phyloP scores from a whole-genome alignment of 2,888 invertebrate genomes.

The Leptinotarsa tumamoca region DNA sequence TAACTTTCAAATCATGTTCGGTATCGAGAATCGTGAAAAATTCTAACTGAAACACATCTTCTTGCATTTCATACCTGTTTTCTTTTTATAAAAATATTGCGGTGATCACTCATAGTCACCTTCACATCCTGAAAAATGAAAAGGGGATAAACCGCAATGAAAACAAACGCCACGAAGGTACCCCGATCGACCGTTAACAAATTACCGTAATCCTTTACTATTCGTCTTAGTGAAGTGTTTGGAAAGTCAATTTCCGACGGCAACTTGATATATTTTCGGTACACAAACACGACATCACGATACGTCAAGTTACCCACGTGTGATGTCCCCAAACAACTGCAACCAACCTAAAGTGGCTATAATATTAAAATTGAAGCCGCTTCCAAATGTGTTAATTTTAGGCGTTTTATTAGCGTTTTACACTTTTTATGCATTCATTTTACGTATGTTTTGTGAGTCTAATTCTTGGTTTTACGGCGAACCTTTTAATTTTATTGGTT shows the following conservation, averaged over 20 bases:
- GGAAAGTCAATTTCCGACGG: slow-evolving; percentile 52
- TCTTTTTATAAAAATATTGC: background rate
- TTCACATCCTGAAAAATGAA: slow-evolving; percentile 13
- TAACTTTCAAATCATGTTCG: no score
- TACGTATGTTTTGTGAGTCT: slow-evolving; percentile 22
- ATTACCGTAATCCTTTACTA: slow-evolving; percentile 50
- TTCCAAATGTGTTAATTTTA: slow-evolving; percentile 40
- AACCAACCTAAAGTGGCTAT: slow-evolving; percentile 29
- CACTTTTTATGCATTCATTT: slow-evolving; percentile 33
- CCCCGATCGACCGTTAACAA: slow-evolving; percentile 41
- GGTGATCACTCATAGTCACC: background rate
- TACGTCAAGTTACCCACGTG: slow-evolving; percentile 30
- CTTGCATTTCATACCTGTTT: background rate
- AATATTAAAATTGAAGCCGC: slow-evolving; percentile 36
- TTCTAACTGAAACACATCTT: background rate
- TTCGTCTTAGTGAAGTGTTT: slow-evolving; percentile 49
- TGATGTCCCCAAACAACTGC: slow-evolving; percentile 40
- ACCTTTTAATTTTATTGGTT: slow-evolving; percentile 43
- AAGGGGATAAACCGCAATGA: slow-evolving; percentile 20
- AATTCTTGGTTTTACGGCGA: slow-evolving; percentile 39
- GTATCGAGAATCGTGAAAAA: background rate
- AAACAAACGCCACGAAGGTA: slow-evolving; percentile 22
- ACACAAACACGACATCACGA: slow-evolving; percentile 23
- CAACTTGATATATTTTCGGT: slow-evolving; percentile 32
- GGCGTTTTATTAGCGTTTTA: slow-evolving; percentile 38